Evolutionary conservation across 1,140 invertebrate genomes (phyloP).

Genomic region (Gonatopus flavifemur): DNA sequence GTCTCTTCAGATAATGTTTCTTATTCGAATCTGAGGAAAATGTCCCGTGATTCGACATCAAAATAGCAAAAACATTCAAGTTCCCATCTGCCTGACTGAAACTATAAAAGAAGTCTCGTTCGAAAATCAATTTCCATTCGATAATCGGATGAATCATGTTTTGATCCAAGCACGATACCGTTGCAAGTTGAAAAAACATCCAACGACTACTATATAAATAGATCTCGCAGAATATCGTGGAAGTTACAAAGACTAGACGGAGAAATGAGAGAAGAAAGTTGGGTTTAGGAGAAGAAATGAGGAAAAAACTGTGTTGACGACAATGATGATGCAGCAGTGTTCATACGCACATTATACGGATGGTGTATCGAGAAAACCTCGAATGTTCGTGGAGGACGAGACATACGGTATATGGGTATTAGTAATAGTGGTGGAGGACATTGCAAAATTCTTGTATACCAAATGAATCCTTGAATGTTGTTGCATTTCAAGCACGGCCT

Average conservation of each 20-base stretch:
- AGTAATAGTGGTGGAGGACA: conserved; percentile 13
- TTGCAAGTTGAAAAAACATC: conserved; percentile 35
- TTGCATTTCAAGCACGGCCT: too few relatives aligned
- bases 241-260: background rate
- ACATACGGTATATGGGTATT: conserved; percentile 6
- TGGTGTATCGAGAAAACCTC: background rate
- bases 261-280: background rate
- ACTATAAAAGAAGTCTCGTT: too few relatives aligned
- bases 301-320: conserved; percentile 13
- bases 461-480: conserved; percentile 34
- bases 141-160: too few relatives aligned
- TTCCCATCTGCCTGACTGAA: too few relatives aligned
- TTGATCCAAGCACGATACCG: conserved; percentile 23
- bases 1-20: too few relatives aligned
- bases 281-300: background rate
- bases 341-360: conserved; percentile 6
- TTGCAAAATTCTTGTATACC: conserved; percentile 28
- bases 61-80: too few relatives aligned
- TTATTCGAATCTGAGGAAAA: too few relatives aligned
- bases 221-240: conserved; percentile 13
- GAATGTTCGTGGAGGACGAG: background rate
- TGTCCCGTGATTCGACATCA: too few relatives aligned
- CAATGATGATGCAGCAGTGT: background rate
- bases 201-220: conserved; percentile 33
- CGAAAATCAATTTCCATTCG: too few relatives aligned